phyloP scores from a whole-genome alignment of 1,140 invertebrate genomes.

The Acromyrmex echinatior region DNA sequence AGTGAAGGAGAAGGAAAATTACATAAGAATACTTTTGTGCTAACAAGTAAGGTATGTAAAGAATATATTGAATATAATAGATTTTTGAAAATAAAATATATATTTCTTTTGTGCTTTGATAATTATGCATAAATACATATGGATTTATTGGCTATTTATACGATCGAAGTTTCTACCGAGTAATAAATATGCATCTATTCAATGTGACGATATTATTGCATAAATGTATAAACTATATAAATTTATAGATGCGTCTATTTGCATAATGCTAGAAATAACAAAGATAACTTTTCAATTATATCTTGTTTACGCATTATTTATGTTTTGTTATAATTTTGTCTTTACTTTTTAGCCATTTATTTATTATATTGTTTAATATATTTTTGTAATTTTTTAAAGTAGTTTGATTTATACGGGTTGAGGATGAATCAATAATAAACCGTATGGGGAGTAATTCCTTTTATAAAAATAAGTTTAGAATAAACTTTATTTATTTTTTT shows the following conservation, averaged over 20 bases:
- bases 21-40: not conserved
- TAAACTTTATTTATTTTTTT: too few relatives aligned
- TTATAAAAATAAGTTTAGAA: too few relatives aligned
- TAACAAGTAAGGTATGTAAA: not conserved
- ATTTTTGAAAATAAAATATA: not conserved
- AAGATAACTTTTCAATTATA: not conserved
- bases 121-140: constrained; percentile 8
- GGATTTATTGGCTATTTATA: not conserved
- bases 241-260: not conserved
- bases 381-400: not conserved
- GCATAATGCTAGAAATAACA: not conserved
- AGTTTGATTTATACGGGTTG: not conserved
- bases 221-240: not conserved
- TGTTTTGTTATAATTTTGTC: not conserved
- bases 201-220: not conserved
- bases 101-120: not conserved
- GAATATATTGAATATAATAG: not conserved
- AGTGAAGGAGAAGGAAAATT: not conserved
- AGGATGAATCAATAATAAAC: too few relatives aligned
- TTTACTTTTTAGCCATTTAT: not conserved
- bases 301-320: not conserved
- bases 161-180: not conserved
- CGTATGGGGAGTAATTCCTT: too few relatives aligned
- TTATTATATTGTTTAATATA: not conserved
- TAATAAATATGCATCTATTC: constrained; percentile 13